Base-by-base conservation (phyloP, 2,888 invertebrate species). In the Sipunculus nudus region DNA sequence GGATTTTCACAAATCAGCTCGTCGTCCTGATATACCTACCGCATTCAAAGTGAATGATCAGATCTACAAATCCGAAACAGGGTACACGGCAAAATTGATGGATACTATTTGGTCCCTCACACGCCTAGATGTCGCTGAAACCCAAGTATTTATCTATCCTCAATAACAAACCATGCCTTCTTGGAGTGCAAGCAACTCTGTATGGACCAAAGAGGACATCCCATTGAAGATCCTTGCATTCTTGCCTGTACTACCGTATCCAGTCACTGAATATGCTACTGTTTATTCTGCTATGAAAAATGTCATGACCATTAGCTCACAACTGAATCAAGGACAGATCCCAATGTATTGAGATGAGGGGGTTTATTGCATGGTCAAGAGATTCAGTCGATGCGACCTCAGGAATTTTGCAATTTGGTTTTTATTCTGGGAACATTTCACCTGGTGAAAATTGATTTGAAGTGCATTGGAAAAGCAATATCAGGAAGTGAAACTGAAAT, bases 311-410 rank as follows among this genome's bases (percentile, higher is more conserved):
- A 39, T 53, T 16, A 13, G 53, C 28, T 53, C 53, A 13, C 53
- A 53, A 29, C 40, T 53, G 43, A 26, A 16, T 25, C 53, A 53
- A 41, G 26, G 26, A 25, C 16, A 53, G 25, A 53, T 53, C 3
- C 53, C 53, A 45, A 39, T 53, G 40, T 53, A 49, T 31, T 49
- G 49, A n/a, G 49, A 49, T 49, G 49, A 49, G n/a, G 49, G 49
- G 3, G 49, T 49, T 26, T 49, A 49, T 49, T 49, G 49, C 31
- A 49, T 49, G 3, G 49, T 49, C 3, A 10, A 32, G 29, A 49
- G 16, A 49, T 49, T 5, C 47, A 46, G 26, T 26, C 31, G 26
- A 25, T 49, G 26, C 28, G 49, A 31, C 49, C 3, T n/a, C 31
- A 49, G 49, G 49, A 49, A 29, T 49, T 49, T 21, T 16, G 49